Evolutionary conservation across 2,797 vertebrate species (phyloP), one percentile per base, ranked within the genome.

Genomic region (Scleropages formosus): DNA sequence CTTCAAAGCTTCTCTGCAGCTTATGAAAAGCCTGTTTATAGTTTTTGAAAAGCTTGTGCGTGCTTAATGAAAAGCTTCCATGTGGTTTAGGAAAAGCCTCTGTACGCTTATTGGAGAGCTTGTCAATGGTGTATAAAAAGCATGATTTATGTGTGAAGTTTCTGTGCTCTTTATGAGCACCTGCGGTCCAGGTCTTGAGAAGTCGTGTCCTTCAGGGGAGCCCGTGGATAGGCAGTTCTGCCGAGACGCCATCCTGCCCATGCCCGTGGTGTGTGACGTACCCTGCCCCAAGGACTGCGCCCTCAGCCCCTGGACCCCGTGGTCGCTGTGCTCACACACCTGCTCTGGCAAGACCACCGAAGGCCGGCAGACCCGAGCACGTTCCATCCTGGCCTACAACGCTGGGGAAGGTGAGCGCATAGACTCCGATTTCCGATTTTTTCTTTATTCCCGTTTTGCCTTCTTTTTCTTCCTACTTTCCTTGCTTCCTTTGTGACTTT

Each of bases 271-370:
- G 77, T 98, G 97, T 0, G 94, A 97, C 22, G 95, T 95, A 71
- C 94, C 97, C 0, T 99, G 97, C 86, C 92, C 95, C 0, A 96
- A 93, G 86, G 96, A 98, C 87, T 99, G 97, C 67, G 95, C 94
- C 26, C 94, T 99, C 78, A 98, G 94, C 84, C 78, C 84, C 56
- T 99, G 97, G 97, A 96, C 95, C 0, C 0, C 84, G 0, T 99
- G 97, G 97, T 95, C 95, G 4, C 94, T 94, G 77, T 99, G 97
- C 85, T 98, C 97, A 0, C 94, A 98, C 83, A 98, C 97, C 84
- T 99, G 97, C 91, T 98, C 97, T 0, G 95, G 97, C 1, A 98
- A 98, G 86, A 96, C 94, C 83, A 96, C 96, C 0, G 97, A 98
- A 85, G 97, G 97, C 24, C 95, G 87, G 73, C 96, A 98, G 91